Percentiles rank a stretch among this genome's conserved stretches.
Evolutionary conservation across 2,888 invertebrate species (phyloP).

Genomic region (Macrophya alboannulata): DNA sequence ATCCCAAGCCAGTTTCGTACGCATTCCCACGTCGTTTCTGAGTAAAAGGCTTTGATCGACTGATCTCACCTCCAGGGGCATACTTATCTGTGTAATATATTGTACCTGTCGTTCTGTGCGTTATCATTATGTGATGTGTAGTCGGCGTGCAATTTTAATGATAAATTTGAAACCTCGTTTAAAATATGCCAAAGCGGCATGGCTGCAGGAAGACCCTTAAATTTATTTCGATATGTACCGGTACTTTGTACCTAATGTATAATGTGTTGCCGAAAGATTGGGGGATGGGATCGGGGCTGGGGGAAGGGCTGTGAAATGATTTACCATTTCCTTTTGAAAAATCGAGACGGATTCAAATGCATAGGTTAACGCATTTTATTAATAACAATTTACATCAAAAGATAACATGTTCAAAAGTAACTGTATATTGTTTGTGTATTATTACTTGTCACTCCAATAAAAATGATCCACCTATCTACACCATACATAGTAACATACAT

Average conservation of each 20-base stretch:
- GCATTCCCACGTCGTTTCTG: constrained; percentile 8
- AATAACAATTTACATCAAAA: constrained; percentile 76
- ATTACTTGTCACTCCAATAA: constrained; percentile 65
- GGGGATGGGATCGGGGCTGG: neutral
- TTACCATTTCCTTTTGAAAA: neutral
- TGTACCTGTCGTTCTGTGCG: neutral
- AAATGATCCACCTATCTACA: constrained; percentile 78
- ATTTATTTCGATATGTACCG: neutral
- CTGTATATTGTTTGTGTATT: constrained; percentile 64
- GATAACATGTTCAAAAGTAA: constrained; percentile 77
- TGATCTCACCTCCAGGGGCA: neutral
- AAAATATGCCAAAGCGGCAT: neutral
- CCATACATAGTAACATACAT: constrained; percentile 79
- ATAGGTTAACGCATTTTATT: constrained; percentile 70
- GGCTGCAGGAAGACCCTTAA: neutral
- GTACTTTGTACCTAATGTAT: constrained; percentile 5
- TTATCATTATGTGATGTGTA: neutral
- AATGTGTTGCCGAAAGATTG: neutral
- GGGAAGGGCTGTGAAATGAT: neutral
- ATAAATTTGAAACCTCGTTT: neutral
- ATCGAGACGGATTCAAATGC: constrained; percentile 45
- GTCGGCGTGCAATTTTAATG: constrained; percentile 26
- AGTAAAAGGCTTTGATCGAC: constrained; percentile 23
- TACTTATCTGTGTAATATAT: neutral
- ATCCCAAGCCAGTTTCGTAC: constrained; percentile 11